A percentile compares a stretch with the other conserved stretches of the same genome.
Conservation (phyloP, 2,888 invertebrate species). For the Standfussiana lucernea region DNA sequence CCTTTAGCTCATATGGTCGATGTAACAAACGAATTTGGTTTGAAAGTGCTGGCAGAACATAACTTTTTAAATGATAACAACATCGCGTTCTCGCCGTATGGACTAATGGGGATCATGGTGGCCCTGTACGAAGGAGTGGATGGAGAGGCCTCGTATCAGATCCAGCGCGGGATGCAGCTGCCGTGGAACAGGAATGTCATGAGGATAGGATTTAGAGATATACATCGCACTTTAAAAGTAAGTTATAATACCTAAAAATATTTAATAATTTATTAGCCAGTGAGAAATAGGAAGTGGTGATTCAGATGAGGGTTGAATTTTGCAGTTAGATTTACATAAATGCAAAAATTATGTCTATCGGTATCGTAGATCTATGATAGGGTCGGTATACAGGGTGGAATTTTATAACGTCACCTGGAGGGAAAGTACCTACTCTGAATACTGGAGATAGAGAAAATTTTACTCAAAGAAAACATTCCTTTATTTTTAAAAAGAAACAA, state of each 20-base stretch:
- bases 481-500: no score
- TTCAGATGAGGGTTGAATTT: background rate
- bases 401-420: no score
- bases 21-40: conserved; percentile 93
- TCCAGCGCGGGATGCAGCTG: conserved; percentile 92
- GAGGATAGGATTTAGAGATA: conserved; percentile 95
- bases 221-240: conserved; percentile 95
- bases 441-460: no score
- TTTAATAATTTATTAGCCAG: background rate
- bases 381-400: no score
- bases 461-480: no score
- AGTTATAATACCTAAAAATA: conserved; percentile 77
- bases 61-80: conserved; percentile 94
- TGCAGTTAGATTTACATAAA: background rate
- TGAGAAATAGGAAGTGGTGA: background rate
- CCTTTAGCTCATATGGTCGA: conserved; percentile 95
- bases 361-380: background rate
- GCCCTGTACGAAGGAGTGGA: conserved; percentile 95
- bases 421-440: no score
- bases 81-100: conserved; percentile 96
- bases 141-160: conserved; percentile 93
- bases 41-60: conserved; percentile 93
- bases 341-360: background rate
- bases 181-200: conserved; percentile 94
- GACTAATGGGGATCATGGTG: conserved; percentile 94